These are phyloP conservation scores for Epiperipatus broadwayi DNA, from an alignment of 2,888 invertebrate species.

Conservation along the genomic window DNA sequence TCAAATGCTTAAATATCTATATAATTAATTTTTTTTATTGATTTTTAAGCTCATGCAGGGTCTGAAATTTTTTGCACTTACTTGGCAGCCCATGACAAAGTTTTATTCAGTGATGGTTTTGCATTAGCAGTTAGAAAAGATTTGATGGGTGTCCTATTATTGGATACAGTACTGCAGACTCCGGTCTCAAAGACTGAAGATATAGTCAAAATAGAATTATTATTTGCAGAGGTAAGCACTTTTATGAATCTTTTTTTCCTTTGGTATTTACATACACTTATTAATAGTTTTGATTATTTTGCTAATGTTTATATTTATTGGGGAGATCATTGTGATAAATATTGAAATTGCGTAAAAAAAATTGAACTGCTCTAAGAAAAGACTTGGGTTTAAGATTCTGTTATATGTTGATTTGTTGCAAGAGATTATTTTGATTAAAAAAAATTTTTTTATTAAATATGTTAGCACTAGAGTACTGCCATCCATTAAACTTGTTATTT, in stretches of 20 bases:
- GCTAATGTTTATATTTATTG: too few relatives aligned
- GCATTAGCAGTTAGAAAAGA: slow-evolving; percentile 67
- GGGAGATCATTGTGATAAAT: too few relatives aligned
- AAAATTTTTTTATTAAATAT: too few relatives aligned
- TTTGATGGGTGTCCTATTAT: slow-evolving; percentile 68
- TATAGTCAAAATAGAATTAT: slow-evolving; percentile 58
- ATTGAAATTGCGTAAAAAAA: too few relatives aligned
- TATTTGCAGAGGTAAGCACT: slow-evolving; percentile 53
- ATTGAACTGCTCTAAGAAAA: too few relatives aligned
- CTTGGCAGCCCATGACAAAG: slow-evolving; percentile 47
- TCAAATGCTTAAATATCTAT: too few relatives aligned
- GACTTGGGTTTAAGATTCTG: too few relatives aligned
- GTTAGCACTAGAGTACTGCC: too few relatives aligned
- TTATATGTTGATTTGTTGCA: too few relatives aligned
- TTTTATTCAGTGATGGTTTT: slow-evolving; percentile 60
- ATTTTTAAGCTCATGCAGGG: slow-evolving; percentile 20
- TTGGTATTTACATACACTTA: background rate
- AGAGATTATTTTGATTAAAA: too few relatives aligned
- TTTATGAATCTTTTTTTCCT: too few relatives aligned
- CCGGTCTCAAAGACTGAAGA: slow-evolving; percentile 56
- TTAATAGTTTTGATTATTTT: background rate
- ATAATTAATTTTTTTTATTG: slow-evolving; percentile 10
- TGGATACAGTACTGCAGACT: slow-evolving; percentile 71
- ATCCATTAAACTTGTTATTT: too few relatives aligned
- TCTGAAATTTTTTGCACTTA: slow-evolving; percentile 22